A percentile compares a stretch with the other conserved stretches of the same genome.
Evolutionary conservation across 2,113 vertebrate genomes (phyloP).

Genomic region (Laticauda laticaudata): DNA sequence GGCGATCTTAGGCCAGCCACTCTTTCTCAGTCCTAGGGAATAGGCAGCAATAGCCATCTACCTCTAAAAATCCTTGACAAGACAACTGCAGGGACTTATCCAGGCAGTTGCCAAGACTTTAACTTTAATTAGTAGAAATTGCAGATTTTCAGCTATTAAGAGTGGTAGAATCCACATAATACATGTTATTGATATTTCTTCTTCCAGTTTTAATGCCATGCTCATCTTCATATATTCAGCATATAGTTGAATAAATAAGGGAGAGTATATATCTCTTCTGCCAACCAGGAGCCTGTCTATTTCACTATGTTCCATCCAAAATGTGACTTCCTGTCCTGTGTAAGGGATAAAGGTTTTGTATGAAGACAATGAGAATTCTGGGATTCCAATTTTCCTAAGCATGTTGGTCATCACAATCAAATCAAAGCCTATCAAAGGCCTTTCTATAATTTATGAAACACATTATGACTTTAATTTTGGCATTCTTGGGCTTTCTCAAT

Average conservation of each 20-base stretch:
- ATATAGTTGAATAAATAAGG: neutral
- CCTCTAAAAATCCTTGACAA: neutral
- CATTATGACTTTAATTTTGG: neutral
- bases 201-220: neutral
- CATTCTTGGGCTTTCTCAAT: neutral
- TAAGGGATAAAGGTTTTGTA: neutral
- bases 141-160: neutral
- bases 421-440: neutral
- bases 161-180: neutral
- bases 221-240: neutral
- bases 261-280: neutral
- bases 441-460: neutral
- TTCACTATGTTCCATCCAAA: neutral
- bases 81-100: neutral
- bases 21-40: neutral
- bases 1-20: neutral
- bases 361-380: neutral
- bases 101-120: neutral
- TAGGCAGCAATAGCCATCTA: neutral
- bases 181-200: neutral
- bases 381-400: neutral
- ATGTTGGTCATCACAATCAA: neutral
- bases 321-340: neutral
- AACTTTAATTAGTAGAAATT: neutral
- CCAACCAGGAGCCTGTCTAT: neutral